Evolutionary conservation across 2,113 vertebrate species (phyloP).

Genomic region (Epinephelus lanceolatus): DNA sequence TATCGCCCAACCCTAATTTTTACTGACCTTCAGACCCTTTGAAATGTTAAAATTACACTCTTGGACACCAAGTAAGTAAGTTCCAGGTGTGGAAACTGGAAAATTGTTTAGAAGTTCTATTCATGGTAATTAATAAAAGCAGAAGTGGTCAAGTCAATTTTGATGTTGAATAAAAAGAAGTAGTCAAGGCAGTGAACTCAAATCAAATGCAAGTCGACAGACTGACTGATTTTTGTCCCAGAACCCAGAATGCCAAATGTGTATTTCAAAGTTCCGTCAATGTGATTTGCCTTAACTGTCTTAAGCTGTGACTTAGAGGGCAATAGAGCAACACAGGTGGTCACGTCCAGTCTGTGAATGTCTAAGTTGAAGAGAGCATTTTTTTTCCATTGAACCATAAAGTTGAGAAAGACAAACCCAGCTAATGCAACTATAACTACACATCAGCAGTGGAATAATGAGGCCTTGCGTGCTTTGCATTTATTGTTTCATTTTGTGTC

Average conservation of each 20-base stretch:
- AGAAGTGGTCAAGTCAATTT: not conserved
- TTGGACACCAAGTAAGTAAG: not conserved
- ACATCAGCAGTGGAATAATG: conserved; percentile 32
- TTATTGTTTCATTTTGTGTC: conserved; percentile 43
- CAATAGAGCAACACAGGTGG: not conserved
- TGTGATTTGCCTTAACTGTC: not conserved
- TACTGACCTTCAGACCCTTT: not conserved
- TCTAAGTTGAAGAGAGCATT: not conserved
- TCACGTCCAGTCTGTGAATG: not conserved
- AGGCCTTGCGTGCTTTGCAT: conserved; percentile 3
- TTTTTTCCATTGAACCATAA: not conserved
- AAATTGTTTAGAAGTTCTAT: not conserved
- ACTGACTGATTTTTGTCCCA: not conserved
- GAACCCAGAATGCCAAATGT: conserved; percentile 1
- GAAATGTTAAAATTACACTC: not conserved
- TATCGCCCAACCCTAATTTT: not conserved
- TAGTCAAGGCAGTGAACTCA: not conserved
- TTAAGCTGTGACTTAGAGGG: not conserved
- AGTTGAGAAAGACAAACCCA: conserved; percentile 7
- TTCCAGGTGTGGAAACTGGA: not conserved
- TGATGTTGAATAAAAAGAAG: not conserved
- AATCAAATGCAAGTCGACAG: not conserved
- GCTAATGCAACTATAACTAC: conserved; percentile 1
- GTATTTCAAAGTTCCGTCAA: not conserved
- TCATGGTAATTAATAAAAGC: not conserved